Evolutionary conservation across 2,888 invertebrate species (phyloP).

Genomic region (Pristionchus entomophagus): DNA sequence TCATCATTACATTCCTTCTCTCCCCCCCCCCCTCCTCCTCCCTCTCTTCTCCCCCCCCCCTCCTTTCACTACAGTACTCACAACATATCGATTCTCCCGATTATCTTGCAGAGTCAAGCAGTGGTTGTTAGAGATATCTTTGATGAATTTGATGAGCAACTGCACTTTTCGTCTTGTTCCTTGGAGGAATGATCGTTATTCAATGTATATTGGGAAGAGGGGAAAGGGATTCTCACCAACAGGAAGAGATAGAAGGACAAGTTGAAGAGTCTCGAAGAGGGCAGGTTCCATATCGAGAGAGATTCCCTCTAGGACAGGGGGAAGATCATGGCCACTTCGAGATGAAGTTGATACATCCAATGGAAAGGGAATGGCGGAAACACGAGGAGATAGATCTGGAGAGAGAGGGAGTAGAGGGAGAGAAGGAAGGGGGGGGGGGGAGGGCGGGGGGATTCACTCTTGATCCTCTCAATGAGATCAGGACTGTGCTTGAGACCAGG

Average conservation of each 20-base stretch:
- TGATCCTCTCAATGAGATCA: conserved; percentile 32
- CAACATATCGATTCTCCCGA: conserved; percentile 45
- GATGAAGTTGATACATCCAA: background rate
- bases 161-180: conserved; percentile 19
- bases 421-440: background rate
- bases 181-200: background rate
- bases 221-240: background rate
- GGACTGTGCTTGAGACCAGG: conserved; percentile 45
- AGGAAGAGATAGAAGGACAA: conserved; percentile 8
- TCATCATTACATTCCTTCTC: too few relatives aligned
- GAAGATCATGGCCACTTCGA: background rate
- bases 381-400: conserved; percentile 25
- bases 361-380: conserved; percentile 9
- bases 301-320: conserved; percentile 27
- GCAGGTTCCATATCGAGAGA: conserved; percentile 28
- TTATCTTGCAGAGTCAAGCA: conserved; percentile 7
- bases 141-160: conserved; percentile 35
- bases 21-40: background rate
- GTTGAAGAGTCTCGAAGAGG: conserved; percentile 38
- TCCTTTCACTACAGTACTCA: background rate
- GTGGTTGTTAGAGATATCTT: conserved; percentile 29
- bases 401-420: background rate
- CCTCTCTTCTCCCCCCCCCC: too few relatives aligned
- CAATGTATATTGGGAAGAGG: background rate
- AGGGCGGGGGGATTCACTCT: background rate